Conservation (phyloP, 2,113 vertebrate genomes). For the Spermophilus dauricus region DNA sequence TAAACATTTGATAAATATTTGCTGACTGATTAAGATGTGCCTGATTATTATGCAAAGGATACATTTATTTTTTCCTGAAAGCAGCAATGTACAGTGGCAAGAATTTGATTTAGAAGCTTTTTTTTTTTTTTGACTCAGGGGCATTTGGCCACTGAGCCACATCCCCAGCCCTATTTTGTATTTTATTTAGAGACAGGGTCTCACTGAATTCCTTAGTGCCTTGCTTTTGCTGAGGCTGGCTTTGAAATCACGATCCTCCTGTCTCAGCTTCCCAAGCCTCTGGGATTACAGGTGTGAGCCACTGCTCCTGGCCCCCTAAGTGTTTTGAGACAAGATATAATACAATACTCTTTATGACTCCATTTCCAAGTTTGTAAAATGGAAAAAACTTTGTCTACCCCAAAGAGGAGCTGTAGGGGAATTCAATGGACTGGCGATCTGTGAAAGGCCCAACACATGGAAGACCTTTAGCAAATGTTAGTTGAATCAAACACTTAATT, state of each 20-base stretch:
- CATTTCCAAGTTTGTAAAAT: slow-evolving; percentile 23
- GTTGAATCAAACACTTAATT: not conserved
- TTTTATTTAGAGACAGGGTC: no score
- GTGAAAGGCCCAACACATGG: not conserved
- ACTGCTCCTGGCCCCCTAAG: not conserved
- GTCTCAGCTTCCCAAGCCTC: no score
- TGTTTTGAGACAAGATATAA: not conserved
- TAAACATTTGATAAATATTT: not conserved
- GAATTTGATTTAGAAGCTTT: not conserved
- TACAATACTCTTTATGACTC: not conserved
- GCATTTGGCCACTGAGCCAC: no score
- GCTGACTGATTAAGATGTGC: not conserved
- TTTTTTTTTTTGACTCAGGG: no score
- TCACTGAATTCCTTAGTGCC: no score
- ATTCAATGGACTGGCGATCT: not conserved
- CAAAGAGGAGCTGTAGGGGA: not conserved
- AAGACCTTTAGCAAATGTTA: not conserved
- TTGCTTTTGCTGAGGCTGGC: no score
- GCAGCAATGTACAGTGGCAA: not conserved
- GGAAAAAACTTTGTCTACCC: not conserved
- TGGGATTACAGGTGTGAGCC: no score
- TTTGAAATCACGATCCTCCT: no score
- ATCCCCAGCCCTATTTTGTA: no score
- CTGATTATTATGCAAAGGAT: slow-evolving; percentile 26
- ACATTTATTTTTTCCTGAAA: slow-evolving; percentile 48